Percentiles rank a stretch among this genome's conserved stretches.
These are phyloP conservation scores for Daktulosphaira vitifoliae DNA, from an alignment of 1,140 invertebrate species.

Conservation along the genomic window DNA sequence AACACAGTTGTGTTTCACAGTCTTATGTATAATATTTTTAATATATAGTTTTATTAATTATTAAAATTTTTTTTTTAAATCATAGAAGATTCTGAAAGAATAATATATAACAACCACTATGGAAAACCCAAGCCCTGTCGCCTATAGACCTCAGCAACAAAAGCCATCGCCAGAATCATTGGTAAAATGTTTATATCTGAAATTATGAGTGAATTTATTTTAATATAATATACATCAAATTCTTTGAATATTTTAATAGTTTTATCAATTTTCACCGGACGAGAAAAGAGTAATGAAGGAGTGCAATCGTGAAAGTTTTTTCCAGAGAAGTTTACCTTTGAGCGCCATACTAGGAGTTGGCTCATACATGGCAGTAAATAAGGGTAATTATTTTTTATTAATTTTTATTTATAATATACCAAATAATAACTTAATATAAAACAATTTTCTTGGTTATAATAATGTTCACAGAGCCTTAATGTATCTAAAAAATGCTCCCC, in stretches of 20 bases:
- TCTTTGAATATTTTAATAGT: conserved; percentile 20
- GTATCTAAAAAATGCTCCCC: no score
- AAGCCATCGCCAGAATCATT: conserved; percentile 7
- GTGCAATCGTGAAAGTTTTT: conserved; percentile 64
- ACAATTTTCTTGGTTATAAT: no score
- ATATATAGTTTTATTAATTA: no score
- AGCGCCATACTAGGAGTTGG: conserved; percentile 50
- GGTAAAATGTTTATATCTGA: neutral
- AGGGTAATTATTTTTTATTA: conserved; percentile 45
- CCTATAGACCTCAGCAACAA: conserved; percentile 4
- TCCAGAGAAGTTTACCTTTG: conserved; percentile 57
- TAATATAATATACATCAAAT: neutral
- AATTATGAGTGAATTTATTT: neutral
- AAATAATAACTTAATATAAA: neutral
- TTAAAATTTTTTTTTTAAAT: no score
- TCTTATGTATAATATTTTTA: no score
- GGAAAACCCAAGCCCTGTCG: no score
- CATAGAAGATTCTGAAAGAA: no score
- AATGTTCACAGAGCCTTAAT: no score
- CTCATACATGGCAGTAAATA: conserved; percentile 54
- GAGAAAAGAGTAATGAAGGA: conserved; percentile 57
- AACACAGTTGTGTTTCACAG: no score
- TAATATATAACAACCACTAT: no score
- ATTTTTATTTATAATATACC: conserved; percentile 1
- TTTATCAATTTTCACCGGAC: conserved; percentile 49